Percentiles rank a stretch among this genome's conserved stretches.
These are phyloP conservation scores for Pseudochromis fuscus DNA, from an alignment of 2,797 vertebrate genomes.

Conservation along the genomic window DNA sequence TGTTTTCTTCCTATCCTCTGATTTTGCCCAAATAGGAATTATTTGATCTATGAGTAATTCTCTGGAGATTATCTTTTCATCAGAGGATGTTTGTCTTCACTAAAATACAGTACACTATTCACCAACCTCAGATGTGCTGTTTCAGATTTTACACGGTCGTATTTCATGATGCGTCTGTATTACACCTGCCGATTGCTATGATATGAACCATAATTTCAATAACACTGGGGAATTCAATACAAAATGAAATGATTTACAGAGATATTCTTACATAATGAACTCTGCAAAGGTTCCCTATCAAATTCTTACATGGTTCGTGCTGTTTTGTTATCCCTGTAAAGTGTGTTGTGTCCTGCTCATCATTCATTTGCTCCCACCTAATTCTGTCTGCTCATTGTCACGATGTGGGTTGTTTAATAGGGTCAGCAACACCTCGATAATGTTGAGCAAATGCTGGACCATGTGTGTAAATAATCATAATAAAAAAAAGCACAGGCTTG, in stretches of 20 bases:
- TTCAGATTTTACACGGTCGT: constrained; percentile 3
- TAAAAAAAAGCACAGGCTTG: neutral
- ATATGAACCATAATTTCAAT: neutral
- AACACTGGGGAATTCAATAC: neutral
- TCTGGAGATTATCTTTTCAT: constrained; percentile 9
- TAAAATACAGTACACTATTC: neutral
- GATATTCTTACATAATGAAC: neutral
- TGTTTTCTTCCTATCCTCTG: too few species aligned
- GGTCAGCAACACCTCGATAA: neutral
- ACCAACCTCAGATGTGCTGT: neutral
- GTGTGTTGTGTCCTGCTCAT: neutral
- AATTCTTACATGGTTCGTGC: neutral
- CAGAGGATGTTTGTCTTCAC: neutral
- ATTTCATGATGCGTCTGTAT: neutral
- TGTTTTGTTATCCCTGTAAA: too few species aligned
- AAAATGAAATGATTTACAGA: neutral
- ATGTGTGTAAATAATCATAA: neutral
- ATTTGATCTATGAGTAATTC: too few species aligned
- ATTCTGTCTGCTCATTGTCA: neutral
- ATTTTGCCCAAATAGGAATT: too few species aligned
- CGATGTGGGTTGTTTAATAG: neutral
- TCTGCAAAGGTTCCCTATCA: neutral
- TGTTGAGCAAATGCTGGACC: neutral
- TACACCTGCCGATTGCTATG: constrained; percentile 4
- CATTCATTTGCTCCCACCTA: neutral